These are phyloP conservation scores for Mormyrus iriodes DNA, from an alignment of 2,113 vertebrate genomes.

Conservation along the genomic window DNA sequence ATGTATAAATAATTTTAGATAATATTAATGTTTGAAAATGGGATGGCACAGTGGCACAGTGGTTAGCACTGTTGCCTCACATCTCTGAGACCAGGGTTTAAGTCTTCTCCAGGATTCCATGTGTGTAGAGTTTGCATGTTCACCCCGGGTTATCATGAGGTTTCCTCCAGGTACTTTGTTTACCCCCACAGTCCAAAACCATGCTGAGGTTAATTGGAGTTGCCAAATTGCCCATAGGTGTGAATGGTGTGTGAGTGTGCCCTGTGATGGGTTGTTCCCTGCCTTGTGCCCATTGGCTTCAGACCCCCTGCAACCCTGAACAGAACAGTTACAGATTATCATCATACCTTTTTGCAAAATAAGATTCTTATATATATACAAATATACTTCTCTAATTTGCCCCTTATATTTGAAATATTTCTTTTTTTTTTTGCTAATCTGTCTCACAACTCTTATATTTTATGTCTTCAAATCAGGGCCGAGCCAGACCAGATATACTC, in stretches of 20 bases:
- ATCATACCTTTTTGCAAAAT: too few relatives aligned
- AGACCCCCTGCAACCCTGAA: too few relatives aligned
- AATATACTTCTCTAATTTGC: not conserved
- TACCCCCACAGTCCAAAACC: too few relatives aligned
- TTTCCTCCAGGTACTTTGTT: not conserved
- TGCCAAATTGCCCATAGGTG: too few relatives aligned
- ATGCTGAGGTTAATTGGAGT: too few relatives aligned
- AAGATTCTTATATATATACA: not conserved
- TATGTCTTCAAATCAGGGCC: not conserved
- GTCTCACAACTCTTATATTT: not conserved
- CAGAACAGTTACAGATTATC: too few relatives aligned
- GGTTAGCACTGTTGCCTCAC: not conserved
- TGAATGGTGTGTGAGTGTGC: too few relatives aligned
- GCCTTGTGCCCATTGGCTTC: too few relatives aligned
- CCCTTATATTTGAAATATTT: not conserved
- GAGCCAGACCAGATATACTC: not conserved
- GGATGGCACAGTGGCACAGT: not conserved
- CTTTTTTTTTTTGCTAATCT: not conserved
- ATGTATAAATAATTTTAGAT: too few relatives aligned
- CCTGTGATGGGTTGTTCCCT: too few relatives aligned
- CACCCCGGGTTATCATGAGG: not conserved
- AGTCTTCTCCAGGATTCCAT: not conserved
- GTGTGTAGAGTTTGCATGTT: not conserved
- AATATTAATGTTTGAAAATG: not conserved
- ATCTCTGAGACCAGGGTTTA: not conserved